Evolutionary conservation across 2,888 invertebrate species (phyloP).

Genomic region (Maniola hyperantus): DNA sequence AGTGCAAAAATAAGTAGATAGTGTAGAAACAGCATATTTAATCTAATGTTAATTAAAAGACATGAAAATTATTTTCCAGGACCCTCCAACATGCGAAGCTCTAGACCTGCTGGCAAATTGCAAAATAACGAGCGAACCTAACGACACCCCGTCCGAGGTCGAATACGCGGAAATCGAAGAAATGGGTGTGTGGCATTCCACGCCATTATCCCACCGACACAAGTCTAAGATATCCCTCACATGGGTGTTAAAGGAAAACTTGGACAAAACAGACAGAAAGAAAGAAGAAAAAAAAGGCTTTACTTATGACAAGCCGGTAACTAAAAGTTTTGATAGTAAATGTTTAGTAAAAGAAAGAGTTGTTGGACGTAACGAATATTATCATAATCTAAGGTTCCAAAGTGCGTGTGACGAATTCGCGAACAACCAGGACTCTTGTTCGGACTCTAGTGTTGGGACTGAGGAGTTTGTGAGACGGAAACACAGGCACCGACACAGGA

Average conservation of each 20-base stretch:
- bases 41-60: too few relatives aligned
- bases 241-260: conserved; percentile 88
- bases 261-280: conserved; percentile 62
- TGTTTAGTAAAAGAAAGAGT: conserved; percentile 57
- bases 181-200: conserved; percentile 79
- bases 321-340: conserved; percentile 49
- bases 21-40: too few relatives aligned
- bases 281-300: conserved; percentile 50
- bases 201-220: conserved; percentile 70
- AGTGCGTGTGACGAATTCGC: conserved; percentile 72
- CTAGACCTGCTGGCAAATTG: conserved; percentile 72
- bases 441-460: conserved; percentile 65
- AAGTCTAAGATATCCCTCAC: conserved; percentile 88
- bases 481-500: conserved; percentile 76
- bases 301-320: conserved; percentile 49
- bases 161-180: conserved; percentile 74
- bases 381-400: conserved; percentile 74
- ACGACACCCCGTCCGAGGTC: conserved; percentile 53
- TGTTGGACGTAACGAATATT: conserved; percentile 71
- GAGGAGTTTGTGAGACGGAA: conserved; percentile 71
- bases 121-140: conserved; percentile 54
- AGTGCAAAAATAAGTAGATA: too few relatives aligned
- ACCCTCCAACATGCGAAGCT: conserved; percentile 59
- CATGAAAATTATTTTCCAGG: conserved; percentile 30
- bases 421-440: conserved; percentile 57